Conservation (phyloP, 1,140 invertebrate species). For the Coelopa frigida region DNA sequence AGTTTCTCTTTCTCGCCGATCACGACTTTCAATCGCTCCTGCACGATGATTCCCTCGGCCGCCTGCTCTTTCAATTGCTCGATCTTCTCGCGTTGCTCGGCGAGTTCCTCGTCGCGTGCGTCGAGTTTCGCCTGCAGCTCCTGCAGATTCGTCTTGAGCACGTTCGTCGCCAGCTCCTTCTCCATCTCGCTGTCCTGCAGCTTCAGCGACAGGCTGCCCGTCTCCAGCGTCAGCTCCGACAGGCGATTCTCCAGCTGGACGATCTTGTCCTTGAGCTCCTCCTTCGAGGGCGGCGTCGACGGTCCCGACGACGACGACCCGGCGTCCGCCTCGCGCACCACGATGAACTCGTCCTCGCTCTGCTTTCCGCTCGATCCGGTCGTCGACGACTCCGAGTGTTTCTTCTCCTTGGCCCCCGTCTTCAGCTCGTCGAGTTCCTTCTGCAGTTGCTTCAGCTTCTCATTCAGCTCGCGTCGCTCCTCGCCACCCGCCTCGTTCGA, state of each 20-base stretch:
- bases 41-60: slow-evolving; percentile 31
- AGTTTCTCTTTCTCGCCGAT: slow-evolving; percentile 21
- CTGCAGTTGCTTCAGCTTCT: slow-evolving; percentile 8
- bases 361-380: slow-evolving; percentile 36
- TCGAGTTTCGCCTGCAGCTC: slow-evolving; percentile 46
- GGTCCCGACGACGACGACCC: slow-evolving; percentile 19
- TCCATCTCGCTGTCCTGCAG: slow-evolving; percentile 46
- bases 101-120: slow-evolving; percentile 29
- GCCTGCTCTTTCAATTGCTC: slow-evolving; percentile 12
- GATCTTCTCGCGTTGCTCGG: slow-evolving; percentile 16
- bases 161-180: slow-evolving; percentile 48
- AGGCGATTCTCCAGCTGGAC: slow-evolving; percentile 43
- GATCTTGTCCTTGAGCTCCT: slow-evolving; percentile 46
- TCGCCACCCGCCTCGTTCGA: slow-evolving; percentile 1
- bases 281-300: slow-evolving; percentile 26
- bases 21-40: slow-evolving; percentile 20
- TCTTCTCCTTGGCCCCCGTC: slow-evolving; percentile 30
- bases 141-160: slow-evolving; percentile 47
- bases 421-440: slow-evolving; percentile 27
- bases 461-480: slow-evolving; percentile 14
- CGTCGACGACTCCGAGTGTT: slow-evolving; percentile 36
- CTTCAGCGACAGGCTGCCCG: slow-evolving; percentile 41
- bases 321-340: slow-evolving; percentile 32
- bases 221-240: slow-evolving; percentile 39
- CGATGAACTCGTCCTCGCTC: slow-evolving; percentile 41